Conservation (phyloP, 2,113 vertebrate genomes). For the Rhadina sibilatrix region DNA sequence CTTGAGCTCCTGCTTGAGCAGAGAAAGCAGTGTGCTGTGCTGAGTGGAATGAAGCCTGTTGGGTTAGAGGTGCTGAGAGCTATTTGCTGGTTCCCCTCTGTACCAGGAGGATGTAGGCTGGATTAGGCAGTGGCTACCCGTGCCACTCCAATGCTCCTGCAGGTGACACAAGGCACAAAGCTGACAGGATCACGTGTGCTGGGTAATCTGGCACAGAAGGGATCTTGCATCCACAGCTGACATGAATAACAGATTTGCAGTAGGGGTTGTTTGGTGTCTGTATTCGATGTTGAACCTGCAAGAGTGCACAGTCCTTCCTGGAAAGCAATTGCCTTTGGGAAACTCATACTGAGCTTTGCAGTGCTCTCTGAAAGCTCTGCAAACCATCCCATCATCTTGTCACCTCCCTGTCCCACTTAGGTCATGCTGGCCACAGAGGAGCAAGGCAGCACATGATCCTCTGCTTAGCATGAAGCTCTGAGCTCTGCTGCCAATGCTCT, state of each 20-base stretch:
- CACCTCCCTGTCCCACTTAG: background rate
- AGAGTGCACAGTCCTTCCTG: background rate
- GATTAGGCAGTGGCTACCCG: background rate
- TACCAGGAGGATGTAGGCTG: background rate
- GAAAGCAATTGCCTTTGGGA: background rate
- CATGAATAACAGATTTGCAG: background rate
- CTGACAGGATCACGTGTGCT: background rate
- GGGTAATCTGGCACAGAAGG: background rate
- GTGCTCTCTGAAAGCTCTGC: background rate
- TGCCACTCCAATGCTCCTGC: background rate
- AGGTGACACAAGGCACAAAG: background rate
- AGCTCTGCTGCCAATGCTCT: background rate
- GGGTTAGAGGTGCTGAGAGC: background rate
- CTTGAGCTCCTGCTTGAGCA: accelerated
- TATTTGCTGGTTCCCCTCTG: background rate
- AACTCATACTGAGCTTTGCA: background rate
- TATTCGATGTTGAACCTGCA: background rate
- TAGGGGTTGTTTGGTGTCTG: background rate
- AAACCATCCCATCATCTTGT: accelerated
- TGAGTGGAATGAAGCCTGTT: background rate
- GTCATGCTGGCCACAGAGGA: background rate
- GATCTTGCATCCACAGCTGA: background rate
- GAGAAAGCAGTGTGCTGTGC: background rate
- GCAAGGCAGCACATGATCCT: background rate
- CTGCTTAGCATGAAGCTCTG: background rate